phyloP scores from a whole-genome alignment of 2,888 invertebrate genomes.

The Agrochola litura region DNA sequence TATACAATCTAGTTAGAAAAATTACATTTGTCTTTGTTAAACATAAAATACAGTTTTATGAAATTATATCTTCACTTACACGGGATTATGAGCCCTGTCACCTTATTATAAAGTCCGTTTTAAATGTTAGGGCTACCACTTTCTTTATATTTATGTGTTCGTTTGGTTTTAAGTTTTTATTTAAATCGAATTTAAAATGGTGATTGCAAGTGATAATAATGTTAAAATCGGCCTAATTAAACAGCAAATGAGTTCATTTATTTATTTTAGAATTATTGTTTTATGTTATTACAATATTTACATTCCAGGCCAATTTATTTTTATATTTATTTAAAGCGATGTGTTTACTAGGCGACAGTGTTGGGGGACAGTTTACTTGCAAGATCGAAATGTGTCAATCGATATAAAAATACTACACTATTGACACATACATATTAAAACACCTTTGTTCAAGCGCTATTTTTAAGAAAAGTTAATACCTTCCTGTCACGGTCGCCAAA shows the following conservation, averaged over 20 bases:
- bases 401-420: not conserved
- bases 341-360: conserved; percentile 1
- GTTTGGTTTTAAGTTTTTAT: conserved; percentile 48
- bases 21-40: conserved; percentile 47
- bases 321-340: conserved; percentile 60
- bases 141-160: conserved; percentile 33
- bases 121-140: conserved; percentile 34
- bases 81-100: conserved; percentile 40
- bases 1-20: conserved; percentile 55
- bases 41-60: conserved; percentile 44
- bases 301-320: conserved; percentile 71
- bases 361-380: too few relatives aligned
- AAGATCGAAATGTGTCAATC: not conserved
- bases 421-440: too few relatives aligned
- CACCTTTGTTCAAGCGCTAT: not conserved
- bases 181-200: conserved; percentile 46
- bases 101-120: conserved; percentile 41
- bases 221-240: conserved; percentile 54
- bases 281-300: conserved; percentile 69
- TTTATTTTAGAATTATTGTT: conserved; percentile 66
- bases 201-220: conserved; percentile 56
- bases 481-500: too few relatives aligned
- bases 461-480: not conserved
- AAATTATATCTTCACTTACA: conserved; percentile 41
- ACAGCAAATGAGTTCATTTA: conserved; percentile 38